Evolutionary conservation across 1,140 invertebrate genomes (phyloP), one percentile per base, ranked within the genome.

Genomic region (Dendrolimus kikuchii): DNA sequence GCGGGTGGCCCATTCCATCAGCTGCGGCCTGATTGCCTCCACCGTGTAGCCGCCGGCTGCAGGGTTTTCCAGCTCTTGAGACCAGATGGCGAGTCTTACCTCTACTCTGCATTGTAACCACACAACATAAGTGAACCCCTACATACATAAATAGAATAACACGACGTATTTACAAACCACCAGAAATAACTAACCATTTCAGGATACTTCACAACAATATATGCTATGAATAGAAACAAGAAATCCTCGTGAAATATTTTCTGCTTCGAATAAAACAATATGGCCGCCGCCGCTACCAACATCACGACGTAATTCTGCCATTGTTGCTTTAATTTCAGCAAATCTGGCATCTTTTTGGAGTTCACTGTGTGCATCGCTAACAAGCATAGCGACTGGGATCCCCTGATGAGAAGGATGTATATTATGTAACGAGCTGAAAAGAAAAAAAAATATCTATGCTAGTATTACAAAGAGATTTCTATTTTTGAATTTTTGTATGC

Each of bases 141-240:
- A 23, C 23, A 23, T 23, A 23, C 23, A 23, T 23, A 23, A 23
- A 23, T 23, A 23, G 23, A 23, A 23, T 23, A 2, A 23, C 23
- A 23, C 23, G 23, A 23, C 23, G 23, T 38, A 64, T 51, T n/a
- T n/a, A n/a, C n/a, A n/a, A n/a, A n/a, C n/a, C n/a, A n/a, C n/a
- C n/a, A n/a, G n/a, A n/a, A n/a, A n/a, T n/a, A 62, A 55, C 66
- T 71, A 36, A 78, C 78, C 51, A 66, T 62, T 51, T 75, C 62
- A 6, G 66, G 51, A 61, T 74, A 77, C 37, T 71, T 68, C 0
- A 51, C 38, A 7, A 74, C 47, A 4, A 78, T 49, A 37, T 64
- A 62, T 4, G 57, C 79, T 5, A 73, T 57, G 10, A 68, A 71
- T 2, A 80, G 46, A 8, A 68, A 53, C 5, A 69, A 38, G 49